Percentiles rank a stretch among this genome's conserved stretches.
phyloP scores from a whole-genome alignment of 2,797 vertebrate species.

The Jordanella pulchra region DNA sequence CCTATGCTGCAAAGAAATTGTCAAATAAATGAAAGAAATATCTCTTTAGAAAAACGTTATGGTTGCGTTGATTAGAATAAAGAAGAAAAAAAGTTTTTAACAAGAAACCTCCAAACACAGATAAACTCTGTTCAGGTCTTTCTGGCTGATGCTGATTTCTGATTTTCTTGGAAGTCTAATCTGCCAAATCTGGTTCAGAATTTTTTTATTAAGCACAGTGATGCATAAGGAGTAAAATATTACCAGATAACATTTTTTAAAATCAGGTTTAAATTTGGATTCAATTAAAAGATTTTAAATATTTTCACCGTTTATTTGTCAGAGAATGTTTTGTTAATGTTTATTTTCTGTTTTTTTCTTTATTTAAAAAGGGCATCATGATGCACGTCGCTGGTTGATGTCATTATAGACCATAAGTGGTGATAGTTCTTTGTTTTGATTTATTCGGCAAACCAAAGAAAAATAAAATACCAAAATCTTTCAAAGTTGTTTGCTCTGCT shows the following conservation, averaged over 20 bases:
- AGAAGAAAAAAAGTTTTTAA: not conserved
- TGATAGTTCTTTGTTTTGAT: not conserved
- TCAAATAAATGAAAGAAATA: not conserved
- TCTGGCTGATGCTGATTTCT: not conserved
- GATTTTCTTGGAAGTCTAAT: not conserved
- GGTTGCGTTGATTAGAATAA: not conserved
- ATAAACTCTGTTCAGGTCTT: not conserved
- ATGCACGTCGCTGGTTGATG: not conserved
- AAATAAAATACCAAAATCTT: too few relatives aligned
- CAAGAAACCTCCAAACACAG: not conserved
- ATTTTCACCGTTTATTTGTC: not conserved
- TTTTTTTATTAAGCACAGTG: not conserved
- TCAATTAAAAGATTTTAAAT: not conserved
- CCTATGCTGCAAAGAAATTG: not conserved
- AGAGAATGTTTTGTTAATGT: not conserved
- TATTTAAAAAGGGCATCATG: not conserved
- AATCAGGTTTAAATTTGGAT: not conserved
- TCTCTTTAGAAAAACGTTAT: not conserved
- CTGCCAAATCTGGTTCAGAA: too few relatives aligned
- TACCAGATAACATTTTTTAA: not conserved
- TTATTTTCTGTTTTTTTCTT: too few relatives aligned
- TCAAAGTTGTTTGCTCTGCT: too few relatives aligned
- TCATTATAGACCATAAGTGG: not conserved
- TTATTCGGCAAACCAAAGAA: not conserved
- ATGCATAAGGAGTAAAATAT: not conserved